Conservation (phyloP, 2,113 vertebrate species). For the Falco punctatus region DNA sequence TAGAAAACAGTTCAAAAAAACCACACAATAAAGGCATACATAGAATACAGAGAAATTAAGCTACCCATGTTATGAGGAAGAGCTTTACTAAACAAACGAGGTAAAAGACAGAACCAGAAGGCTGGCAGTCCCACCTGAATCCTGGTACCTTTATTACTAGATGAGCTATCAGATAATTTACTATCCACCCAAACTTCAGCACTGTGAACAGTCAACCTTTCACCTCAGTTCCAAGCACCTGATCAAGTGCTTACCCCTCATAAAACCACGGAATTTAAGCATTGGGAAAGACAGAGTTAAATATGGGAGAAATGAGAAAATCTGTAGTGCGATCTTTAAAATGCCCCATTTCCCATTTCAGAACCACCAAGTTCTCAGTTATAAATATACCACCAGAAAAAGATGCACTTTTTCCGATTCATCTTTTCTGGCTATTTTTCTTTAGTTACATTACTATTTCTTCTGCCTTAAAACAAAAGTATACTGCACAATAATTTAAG, state of each 20-base stretch:
- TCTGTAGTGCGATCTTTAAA: not conserved
- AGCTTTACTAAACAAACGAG: not conserved
- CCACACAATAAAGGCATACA: not conserved
- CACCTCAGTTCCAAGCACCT: not conserved
- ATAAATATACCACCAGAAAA: not conserved
- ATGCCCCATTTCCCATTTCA: not conserved
- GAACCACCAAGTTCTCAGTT: accelerated
- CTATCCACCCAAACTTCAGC: not conserved
- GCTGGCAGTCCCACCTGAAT: not conserved
- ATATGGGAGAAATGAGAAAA: not conserved
- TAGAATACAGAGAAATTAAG: not conserved
- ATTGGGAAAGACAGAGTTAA: not conserved
- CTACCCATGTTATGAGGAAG: not conserved
- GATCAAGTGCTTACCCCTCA: not conserved
- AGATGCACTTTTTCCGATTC: not conserved
- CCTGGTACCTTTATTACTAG: not conserved
- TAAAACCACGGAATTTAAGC: not conserved
- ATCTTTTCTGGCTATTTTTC: not conserved
- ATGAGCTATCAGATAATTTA: not conserved
- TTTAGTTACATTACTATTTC: not conserved
- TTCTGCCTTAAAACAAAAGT: not conserved
- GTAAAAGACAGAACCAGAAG: not conserved
- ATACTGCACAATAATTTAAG: not conserved
- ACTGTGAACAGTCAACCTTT: not conserved
- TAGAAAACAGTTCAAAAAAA: not conserved